phyloP scores from a whole-genome alignment of 2,113 vertebrate genomes.

The Rhinogobius similis region DNA sequence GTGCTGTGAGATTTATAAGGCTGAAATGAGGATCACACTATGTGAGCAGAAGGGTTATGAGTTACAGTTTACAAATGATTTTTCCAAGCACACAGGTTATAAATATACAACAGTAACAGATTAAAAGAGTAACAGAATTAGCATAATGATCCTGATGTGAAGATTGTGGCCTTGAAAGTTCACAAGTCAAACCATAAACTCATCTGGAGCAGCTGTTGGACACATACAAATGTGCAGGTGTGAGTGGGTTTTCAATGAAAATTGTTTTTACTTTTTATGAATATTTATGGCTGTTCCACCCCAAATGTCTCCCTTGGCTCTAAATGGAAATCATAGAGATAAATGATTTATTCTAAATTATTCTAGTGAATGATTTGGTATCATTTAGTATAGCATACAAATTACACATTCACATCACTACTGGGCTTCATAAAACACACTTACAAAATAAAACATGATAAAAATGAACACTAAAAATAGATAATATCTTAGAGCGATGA shows the following conservation, averaged over 20 bases:
- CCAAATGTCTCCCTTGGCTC: conserved; percentile 13
- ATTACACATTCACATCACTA: neutral
- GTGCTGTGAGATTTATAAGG: neutral
- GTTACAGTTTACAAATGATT: neutral
- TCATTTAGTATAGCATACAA: neutral
- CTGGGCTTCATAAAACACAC: neutral
- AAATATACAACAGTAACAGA: conserved; percentile 1
- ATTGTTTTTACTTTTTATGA: conserved; percentile 11
- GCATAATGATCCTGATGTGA: neutral
- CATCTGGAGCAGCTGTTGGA: conserved; percentile 8
- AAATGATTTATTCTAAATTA: conserved; percentile 14
- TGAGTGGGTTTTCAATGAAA: conserved; percentile 13
- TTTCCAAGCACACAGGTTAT: neutral
- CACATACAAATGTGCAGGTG: conserved; percentile 7
- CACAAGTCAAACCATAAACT: neutral
- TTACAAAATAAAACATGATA: conserved; percentile 1
- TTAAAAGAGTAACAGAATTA: conserved; percentile 2
- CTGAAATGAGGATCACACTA: neutral
- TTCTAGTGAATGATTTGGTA: conserved; percentile 1
- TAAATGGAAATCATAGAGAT: conserved; percentile 15
- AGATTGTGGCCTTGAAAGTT: conserved; percentile 10
- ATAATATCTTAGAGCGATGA: conserved; percentile 22
- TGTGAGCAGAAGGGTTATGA: neutral
- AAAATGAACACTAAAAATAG: conserved; percentile 28
- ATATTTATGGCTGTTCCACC: conserved; percentile 15